Conservation (phyloP, 2,888 invertebrate genomes). For the Crioceris asparagi region DNA sequence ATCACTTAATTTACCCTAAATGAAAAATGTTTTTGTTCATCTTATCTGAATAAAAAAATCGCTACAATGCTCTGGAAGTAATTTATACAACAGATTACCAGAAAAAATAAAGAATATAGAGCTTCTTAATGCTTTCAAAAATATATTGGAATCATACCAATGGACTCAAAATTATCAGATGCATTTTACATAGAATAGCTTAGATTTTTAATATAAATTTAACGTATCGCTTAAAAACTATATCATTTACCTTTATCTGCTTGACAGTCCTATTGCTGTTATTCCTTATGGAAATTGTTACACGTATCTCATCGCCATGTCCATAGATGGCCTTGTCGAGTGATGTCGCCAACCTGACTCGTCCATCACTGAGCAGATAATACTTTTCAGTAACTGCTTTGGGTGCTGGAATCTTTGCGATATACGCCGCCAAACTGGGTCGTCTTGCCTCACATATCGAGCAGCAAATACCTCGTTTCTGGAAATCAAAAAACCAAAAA, state of each 20-base stretch:
- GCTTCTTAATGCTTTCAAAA: no score
- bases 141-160: no score
- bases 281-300: constrained; percentile 65
- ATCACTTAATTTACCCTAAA: no score
- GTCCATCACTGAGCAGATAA: constrained; percentile 77
- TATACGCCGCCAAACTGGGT: constrained; percentile 30
- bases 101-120: no score
- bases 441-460: constrained; percentile 32
- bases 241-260: constrained; percentile 73
- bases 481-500: constrained; percentile 1
- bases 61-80: no score
- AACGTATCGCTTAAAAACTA: no score
- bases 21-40: no score
- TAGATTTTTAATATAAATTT: no score
- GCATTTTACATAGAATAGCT: no score
- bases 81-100: no score
- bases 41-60: no score
- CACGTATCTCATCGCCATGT: constrained; percentile 70
- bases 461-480: constrained; percentile 21
- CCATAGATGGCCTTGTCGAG: constrained; percentile 74
- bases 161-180: no score
- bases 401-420: constrained; percentile 48
- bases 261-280: constrained; percentile 76
- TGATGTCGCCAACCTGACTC: constrained; percentile 66
- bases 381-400: constrained; percentile 67